These are phyloP conservation scores for Holothuria leucospilota DNA, from an alignment of 53 echinoderm and acorn worm genomes.

Conservation along the genomic window DNA sequence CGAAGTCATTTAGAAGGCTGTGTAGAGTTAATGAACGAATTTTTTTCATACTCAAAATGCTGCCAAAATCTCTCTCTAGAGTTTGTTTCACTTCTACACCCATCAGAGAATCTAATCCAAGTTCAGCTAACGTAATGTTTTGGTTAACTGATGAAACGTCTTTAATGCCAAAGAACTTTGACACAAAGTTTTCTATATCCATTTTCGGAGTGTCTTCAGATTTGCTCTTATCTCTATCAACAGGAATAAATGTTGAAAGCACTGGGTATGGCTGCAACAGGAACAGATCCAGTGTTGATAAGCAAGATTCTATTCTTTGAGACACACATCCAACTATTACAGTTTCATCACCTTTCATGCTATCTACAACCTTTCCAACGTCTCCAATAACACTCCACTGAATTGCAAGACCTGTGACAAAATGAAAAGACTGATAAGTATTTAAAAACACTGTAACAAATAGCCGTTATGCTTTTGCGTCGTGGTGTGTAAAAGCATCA, in stretches of 20 bases:
- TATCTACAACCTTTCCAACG: conserved; percentile 68
- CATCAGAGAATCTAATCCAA: no score
- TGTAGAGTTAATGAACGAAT: conserved; percentile 62
- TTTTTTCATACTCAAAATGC: conserved; percentile 62
- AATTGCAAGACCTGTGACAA: conserved; percentile 56
- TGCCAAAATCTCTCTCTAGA: conserved; percentile 68
- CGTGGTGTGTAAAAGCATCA: no score
- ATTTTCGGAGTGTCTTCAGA: conserved; percentile 35
- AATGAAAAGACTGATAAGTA: no score
- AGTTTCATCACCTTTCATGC: conserved; percentile 60
- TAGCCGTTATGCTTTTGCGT: no score
- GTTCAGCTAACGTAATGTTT: conserved; percentile 65
- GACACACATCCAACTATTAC: conserved; percentile 55
- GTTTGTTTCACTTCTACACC: no score
- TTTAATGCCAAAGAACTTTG: conserved; percentile 65
- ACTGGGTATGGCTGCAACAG: conserved; percentile 53
- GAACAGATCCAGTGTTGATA: conserved; percentile 66
- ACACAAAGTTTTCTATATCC: conserved; percentile 48
- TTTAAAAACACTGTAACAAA: no score
- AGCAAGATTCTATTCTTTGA: conserved; percentile 71
- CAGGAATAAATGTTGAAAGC: conserved; percentile 59
- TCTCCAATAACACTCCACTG: conserved; percentile 84
- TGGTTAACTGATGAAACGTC: conserved; percentile 60
- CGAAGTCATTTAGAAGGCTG: conserved; percentile 18
- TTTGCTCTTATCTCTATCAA: conserved; percentile 21